Percentiles rank a stretch among this genome's conserved stretches.
Conservation (phyloP, 1,140 invertebrate species). For the Drosophila trapezifrons region DNA sequence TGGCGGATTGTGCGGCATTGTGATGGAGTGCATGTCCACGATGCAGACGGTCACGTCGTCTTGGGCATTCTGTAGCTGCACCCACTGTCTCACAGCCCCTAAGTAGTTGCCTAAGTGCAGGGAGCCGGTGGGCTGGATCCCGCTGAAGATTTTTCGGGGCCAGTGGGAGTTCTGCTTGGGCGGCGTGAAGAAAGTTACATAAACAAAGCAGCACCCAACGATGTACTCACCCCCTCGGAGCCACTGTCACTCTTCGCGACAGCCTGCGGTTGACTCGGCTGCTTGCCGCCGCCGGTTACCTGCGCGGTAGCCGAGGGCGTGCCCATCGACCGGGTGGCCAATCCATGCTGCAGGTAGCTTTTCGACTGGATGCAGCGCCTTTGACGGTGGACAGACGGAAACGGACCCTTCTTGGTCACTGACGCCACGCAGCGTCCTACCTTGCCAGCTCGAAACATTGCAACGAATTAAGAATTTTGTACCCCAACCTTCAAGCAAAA, state of each 20-base stretch:
- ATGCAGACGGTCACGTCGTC: slow-evolving; percentile 92
- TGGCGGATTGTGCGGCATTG: slow-evolving; percentile 90
- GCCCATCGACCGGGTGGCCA: not conserved
- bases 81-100: slow-evolving; percentile 95
- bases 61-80: slow-evolving; percentile 90
- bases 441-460: slow-evolving; percentile 60
- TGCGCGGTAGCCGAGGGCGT: slow-evolving; percentile 22
- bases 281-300: slow-evolving; percentile 3
- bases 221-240: slow-evolving; percentile 2
- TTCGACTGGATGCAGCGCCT: slow-evolving; percentile 4
- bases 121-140: slow-evolving; percentile 97
- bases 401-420: slow-evolving; percentile 9
- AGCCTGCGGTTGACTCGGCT: not conserved
- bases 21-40: slow-evolving; percentile 98
- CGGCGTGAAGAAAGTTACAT: slow-evolving; percentile 20
- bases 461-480: slow-evolving; percentile 51
- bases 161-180: slow-evolving; percentile 57
- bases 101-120: slow-evolving; percentile 99
- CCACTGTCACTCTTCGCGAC: not conserved
- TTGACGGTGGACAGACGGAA: not conserved
- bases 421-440: slow-evolving; percentile 2
- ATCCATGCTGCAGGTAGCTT: not conserved
- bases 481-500: slow-evolving; percentile 10
- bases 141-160: slow-evolving; percentile 91
- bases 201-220: not conserved